These are phyloP conservation scores for Nomada hirtipes DNA, from an alignment of 2,888 invertebrate genomes.

Conservation along the genomic window DNA sequence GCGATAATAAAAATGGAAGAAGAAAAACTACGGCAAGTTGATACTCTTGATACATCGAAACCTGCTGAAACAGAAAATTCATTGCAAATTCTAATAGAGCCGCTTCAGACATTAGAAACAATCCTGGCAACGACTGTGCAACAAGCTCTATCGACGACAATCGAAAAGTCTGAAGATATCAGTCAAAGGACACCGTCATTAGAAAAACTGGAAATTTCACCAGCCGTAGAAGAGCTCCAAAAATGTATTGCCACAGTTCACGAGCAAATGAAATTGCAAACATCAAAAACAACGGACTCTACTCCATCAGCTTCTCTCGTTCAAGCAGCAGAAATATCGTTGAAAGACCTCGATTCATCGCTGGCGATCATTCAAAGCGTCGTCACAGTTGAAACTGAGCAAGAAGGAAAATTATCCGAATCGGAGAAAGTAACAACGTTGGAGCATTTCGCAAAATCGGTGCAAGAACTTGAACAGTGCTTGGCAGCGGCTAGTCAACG, in stretches of 20 bases:
- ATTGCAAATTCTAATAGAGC: conserved; percentile 55
- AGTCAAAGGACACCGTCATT: conserved; percentile 80
- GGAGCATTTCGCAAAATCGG: conserved; percentile 81
- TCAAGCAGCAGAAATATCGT: conserved; percentile 42
- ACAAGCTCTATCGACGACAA: conserved; percentile 24
- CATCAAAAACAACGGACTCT: conserved; percentile 36
- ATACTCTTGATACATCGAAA: conserved; percentile 33
- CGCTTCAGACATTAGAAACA: conserved; percentile 60
- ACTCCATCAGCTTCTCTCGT: background rate
- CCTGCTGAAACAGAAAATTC: conserved; percentile 7
- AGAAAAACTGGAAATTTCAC: conserved; percentile 39
- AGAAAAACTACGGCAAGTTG: conserved; percentile 42
- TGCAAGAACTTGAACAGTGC: conserved; percentile 54
- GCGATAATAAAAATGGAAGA: conserved; percentile 62
- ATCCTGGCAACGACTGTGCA: conserved; percentile 48
- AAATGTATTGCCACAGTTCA: conserved; percentile 73
- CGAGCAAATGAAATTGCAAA: conserved; percentile 69
- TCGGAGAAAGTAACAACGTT: conserved; percentile 69
- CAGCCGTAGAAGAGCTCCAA: conserved; percentile 72
- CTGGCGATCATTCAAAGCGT: conserved; percentile 47
- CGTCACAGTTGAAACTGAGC: background rate
- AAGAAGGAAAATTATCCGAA: conserved; percentile 42
- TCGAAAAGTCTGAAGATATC: conserved; percentile 66
- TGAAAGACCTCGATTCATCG: conserved; percentile 50
- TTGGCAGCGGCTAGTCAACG: conserved; percentile 15